Base-by-base conservation (phyloP, 2,888 invertebrate species). In the Tetranychus piercei region DNA sequence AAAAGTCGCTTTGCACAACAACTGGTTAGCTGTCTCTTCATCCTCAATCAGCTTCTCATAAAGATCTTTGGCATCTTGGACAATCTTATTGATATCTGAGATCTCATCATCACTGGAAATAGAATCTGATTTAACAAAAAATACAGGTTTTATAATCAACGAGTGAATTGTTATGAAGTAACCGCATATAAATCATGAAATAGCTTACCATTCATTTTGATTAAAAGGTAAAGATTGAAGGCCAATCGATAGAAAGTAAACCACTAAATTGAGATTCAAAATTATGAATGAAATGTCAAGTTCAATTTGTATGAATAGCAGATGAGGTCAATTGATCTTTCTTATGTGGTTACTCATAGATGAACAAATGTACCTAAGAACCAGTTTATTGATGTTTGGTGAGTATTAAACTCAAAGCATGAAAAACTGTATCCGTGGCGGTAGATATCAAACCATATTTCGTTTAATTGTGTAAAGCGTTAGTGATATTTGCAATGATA, bases 1-100 rank as follows among this genome's bases (percentile, higher is more conserved):
- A 23, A 69, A 20, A 69, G 18, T 20, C 11, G 69, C 34, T 69
- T 69, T 69, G 22, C 20, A 23, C 8, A 69, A 22, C 69, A 69
- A 23, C 69, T 69, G 20, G 20, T 69, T 69, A 22, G 69, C 69
- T 23, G 69, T 23, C 20, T 69, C 69, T 22, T 69, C 69, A 69
- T 69, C 69, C 6, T 20, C 34, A 11, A 23, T 23, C 22, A 69
- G 22, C 34, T 22, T 18, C 4, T 69, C 69, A 23, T 23, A 23
- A 1, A 69, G 69, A 18, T 69, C 34, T 22, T 69, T 20, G 6
- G 69, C 69, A 69, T 69, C 69, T 55, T 55, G 55, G 55, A 55
- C 55, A 55, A 55, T 55, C 55, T 55, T 55, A 2, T 55, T 15
- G 15, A 55, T 55, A 15, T 55, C 55, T 15, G 55, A 55, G 4